Conservation (phyloP, 2,888 invertebrate genomes). For the Orchesellides sinensis region DNA sequence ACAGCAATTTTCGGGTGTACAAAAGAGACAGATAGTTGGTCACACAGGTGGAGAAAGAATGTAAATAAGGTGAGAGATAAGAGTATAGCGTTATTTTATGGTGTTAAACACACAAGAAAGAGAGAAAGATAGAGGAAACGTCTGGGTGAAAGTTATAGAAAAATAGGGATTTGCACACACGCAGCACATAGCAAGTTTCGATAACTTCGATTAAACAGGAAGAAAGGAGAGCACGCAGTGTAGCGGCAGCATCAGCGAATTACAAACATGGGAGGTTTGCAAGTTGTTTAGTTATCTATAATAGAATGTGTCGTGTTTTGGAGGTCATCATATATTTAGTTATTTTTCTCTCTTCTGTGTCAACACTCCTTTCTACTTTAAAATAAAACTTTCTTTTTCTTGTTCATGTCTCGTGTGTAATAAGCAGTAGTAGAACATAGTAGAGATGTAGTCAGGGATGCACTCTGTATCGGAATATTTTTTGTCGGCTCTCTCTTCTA, state of each 20-base stretch:
- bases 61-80: background rate
- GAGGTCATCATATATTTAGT: constrained; percentile 25
- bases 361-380: constrained; percentile 28
- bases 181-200: background rate
- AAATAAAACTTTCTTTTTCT: constrained; percentile 43
- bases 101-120: constrained; percentile 1
- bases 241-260: background rate
- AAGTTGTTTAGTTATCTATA: background rate
- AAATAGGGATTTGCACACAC: constrained; percentile 11
- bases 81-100: background rate
- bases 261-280: constrained; percentile 6
- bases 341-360: constrained; percentile 37
- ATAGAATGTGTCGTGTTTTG: constrained; percentile 1
- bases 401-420: constrained; percentile 34
- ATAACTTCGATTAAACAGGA: background rate
- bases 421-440: background rate
- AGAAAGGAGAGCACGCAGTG: constrained; percentile 9
- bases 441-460: constrained; percentile 17
- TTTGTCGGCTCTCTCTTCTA: constrained; percentile 39
- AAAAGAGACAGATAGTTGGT: background rate
- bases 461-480: constrained; percentile 3
- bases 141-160: background rate
- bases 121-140: background rate
- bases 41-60: background rate
- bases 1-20: background rate